Evolutionary conservation across 2,113 vertebrate genomes (phyloP).

Genomic region (rat (Rattus norvegicus)): DNA sequence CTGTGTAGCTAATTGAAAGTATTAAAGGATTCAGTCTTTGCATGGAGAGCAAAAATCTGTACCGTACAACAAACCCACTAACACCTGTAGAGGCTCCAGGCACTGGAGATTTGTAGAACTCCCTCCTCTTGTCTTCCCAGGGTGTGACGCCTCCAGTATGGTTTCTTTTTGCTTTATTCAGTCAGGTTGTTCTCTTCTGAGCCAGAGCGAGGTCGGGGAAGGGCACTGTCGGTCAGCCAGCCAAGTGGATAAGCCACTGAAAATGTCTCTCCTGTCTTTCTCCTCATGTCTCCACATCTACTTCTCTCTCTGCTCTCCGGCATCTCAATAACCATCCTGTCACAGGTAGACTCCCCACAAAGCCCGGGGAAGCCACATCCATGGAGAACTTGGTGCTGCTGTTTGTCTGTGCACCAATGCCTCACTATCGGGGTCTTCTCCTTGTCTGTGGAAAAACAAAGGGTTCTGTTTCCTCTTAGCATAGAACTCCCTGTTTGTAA

Average conservation of each 20-base stretch:
- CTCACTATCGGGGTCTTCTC: background rate
- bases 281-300: background rate
- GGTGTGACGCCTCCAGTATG: rapidly evolving
- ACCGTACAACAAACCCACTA: background rate
- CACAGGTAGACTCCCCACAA: background rate
- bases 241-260: background rate
- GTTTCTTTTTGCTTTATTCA: background rate
- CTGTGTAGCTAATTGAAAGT: background rate
- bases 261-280: background rate
- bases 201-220: too few species aligned
- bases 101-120: background rate
- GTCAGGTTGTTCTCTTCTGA: background rate
- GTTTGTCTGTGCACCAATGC: background rate
- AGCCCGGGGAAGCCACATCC: background rate
- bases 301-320: background rate
- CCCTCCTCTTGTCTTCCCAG: background rate
- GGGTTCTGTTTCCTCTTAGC: background rate
- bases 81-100: background rate
- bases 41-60: background rate
- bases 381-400: background rate
- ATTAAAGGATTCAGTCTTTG: background rate
- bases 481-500: background rate
- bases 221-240: background rate
- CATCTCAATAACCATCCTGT: background rate
- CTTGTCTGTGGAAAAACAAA: background rate